phyloP scores from a whole-genome alignment of 1,140 invertebrate species.

The Drosophila repletoides region DNA sequence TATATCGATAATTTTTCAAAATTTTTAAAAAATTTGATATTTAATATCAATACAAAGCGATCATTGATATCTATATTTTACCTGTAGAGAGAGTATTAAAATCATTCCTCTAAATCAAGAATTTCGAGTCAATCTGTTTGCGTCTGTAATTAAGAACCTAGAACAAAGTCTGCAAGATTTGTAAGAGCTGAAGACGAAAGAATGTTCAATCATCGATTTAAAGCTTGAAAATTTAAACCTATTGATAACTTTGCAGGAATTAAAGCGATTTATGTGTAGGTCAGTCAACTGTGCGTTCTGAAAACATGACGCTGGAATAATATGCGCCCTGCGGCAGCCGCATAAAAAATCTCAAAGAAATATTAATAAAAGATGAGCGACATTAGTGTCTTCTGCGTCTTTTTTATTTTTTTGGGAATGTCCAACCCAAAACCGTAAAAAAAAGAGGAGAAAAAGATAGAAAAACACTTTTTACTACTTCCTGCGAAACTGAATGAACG shows the following conservation, averaged over 20 bases:
- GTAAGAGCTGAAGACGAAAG: not conserved
- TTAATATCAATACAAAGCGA: too few species aligned
- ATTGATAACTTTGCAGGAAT: constrained; percentile 2
- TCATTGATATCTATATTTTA: too few species aligned
- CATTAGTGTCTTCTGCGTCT: constrained; percentile 68
- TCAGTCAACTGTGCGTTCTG: constrained; percentile 24
- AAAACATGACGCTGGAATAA: constrained; percentile 21
- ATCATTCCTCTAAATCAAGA: too few species aligned
- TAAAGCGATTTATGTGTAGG: constrained; percentile 12
- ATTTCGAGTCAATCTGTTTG: too few species aligned
- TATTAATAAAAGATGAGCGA: constrained; percentile 80
- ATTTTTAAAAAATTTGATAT: too few species aligned
- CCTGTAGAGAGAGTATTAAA: too few species aligned
- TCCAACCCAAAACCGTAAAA: constrained; percentile 73
- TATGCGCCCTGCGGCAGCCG: constrained; percentile 44
- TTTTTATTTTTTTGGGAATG: constrained; percentile 48
- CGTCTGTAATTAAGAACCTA: too few species aligned
- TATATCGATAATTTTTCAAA: too few species aligned
- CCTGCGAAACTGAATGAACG: constrained; percentile 43
- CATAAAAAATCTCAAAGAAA: constrained; percentile 74
- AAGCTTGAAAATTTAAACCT: not conserved
- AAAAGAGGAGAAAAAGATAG: constrained; percentile 1
- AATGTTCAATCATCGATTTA: not conserved
- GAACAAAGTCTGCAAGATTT: too few species aligned
- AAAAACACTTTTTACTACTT: constrained; percentile 73